A percentile compares a stretch with the other conserved stretches of the same genome.
phyloP scores from a whole-genome alignment of 2,113 vertebrate genomes.

The Narcine bancroftii region DNA sequence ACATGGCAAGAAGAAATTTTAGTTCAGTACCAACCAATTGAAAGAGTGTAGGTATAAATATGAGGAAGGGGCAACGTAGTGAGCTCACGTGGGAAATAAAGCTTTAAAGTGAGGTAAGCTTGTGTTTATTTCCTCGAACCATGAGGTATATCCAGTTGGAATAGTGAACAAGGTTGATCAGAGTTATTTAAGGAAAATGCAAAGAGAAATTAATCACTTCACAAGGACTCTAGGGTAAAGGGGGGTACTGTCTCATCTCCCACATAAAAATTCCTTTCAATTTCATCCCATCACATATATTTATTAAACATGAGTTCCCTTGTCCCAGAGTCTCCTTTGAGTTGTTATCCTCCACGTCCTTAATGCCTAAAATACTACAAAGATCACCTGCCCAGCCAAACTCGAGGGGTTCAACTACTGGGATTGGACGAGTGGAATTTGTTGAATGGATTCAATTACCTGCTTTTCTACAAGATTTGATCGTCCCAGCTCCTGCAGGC shows the following conservation, averaged over 20 bases:
- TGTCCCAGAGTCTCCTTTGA: background rate
- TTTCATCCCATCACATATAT: background rate
- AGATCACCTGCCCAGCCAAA: background rate
- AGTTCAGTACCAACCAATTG: background rate
- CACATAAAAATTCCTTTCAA: background rate
- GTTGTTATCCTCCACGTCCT: no score
- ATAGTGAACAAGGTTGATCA: background rate
- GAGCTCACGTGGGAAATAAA: background rate
- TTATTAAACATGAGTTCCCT: background rate
- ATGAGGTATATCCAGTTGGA: background rate
- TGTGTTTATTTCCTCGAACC: background rate
- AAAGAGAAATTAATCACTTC: background rate
- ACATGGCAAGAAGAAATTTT: background rate
- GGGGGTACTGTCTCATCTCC: background rate
- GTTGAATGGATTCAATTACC: background rate
- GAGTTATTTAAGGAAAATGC: background rate
- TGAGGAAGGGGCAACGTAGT: no score
- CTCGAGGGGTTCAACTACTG: background rate
- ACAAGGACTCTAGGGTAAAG: background rate
- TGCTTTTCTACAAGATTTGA: background rate
- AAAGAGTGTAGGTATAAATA: background rate
- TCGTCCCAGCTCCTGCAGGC: background rate
- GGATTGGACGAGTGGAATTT: background rate
- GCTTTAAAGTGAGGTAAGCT: background rate
- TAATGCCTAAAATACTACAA: no score